Conservation (phyloP, 2,888 invertebrate species). For the Rugalucina vietnamica region DNA sequence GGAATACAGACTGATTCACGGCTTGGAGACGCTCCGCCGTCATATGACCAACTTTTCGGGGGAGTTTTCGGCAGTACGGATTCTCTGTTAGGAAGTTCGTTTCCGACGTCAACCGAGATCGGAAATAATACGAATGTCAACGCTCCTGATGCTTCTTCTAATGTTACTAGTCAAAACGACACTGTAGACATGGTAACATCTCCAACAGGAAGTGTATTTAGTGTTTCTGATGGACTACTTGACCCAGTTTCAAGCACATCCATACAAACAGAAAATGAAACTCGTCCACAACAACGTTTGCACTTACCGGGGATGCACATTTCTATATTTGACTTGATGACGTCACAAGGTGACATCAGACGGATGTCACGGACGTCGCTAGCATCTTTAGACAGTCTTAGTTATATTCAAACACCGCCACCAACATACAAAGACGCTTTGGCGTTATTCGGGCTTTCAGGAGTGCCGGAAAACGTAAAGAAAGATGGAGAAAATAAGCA, state of each 20-base stretch:
- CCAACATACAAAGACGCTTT: slow-evolving; percentile 52
- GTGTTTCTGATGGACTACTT: slow-evolving; percentile 6
- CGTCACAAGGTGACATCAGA: not conserved
- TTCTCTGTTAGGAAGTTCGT: not conserved
- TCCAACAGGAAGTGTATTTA: not conserved
- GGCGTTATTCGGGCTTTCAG: slow-evolving; percentile 26
- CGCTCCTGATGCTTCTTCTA: not conserved
- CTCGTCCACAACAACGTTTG: not conserved
- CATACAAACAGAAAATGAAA: not conserved
- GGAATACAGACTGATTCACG: slow-evolving; percentile 32
- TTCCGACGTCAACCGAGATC: not conserved
- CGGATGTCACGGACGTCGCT: slow-evolving; percentile 22
- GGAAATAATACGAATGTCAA: not conserved
- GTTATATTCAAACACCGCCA: slow-evolving; percentile 53
- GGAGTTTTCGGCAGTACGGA: not conserved
- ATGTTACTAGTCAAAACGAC: not conserved
- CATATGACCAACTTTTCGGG: slow-evolving; percentile 55
- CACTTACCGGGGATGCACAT: slow-evolving; percentile 56
- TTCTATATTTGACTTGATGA: slow-evolving; percentile 51
- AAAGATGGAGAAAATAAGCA: not conserved
- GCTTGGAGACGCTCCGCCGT: slow-evolving; percentile 39
- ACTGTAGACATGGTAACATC: not conserved
- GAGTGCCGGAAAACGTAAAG: not conserved
- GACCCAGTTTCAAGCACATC: not conserved
- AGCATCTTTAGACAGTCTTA: slow-evolving; percentile 11